Evolutionary conservation across 2,797 vertebrate species (phyloP).

Genomic region (Chaunax sp.): DNA sequence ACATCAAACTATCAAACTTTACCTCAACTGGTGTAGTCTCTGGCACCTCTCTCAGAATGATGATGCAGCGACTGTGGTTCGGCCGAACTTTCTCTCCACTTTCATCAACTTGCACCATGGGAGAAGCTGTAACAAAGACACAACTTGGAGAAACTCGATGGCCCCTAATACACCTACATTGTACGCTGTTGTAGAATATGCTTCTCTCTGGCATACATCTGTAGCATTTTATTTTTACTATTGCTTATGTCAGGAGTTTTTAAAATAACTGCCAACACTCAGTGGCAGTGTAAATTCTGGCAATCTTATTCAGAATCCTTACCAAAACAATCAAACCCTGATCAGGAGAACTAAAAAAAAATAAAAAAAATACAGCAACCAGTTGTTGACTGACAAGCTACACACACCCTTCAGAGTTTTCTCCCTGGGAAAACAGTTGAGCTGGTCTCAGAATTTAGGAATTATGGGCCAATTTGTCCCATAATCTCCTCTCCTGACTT

Average conservation of each 20-base stretch:
- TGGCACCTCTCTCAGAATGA: constrained; percentile 96
- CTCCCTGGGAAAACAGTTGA: not conserved
- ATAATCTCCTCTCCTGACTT: too few relatives aligned
- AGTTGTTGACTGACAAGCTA: not conserved
- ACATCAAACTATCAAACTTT: constrained; percentile 36
- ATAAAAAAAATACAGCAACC: not conserved
- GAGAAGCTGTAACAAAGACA: constrained; percentile 84
- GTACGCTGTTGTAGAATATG: not conserved
- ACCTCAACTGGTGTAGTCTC: constrained; percentile 97
- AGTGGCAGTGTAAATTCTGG: not conserved
- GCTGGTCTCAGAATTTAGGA: too few relatives aligned
- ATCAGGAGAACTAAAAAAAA: too few relatives aligned
- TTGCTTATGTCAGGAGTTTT: not conserved
- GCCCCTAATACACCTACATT: not conserved
- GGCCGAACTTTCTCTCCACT: constrained; percentile 95
- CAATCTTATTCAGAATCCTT: not conserved
- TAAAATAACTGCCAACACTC: not conserved
- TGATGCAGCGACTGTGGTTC: constrained; percentile 97
- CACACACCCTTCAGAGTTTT: not conserved
- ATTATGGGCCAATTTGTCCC: too few relatives aligned
- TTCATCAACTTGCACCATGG: constrained; percentile 97
- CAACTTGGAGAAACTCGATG: not conserved
- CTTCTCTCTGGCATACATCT: not conserved
- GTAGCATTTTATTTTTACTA: not conserved
- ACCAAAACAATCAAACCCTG: constrained; percentile 11